These are phyloP conservation scores for Elaphurus davidianus DNA, from an alignment of 2,113 vertebrate genomes.

Conservation along the genomic window DNA sequence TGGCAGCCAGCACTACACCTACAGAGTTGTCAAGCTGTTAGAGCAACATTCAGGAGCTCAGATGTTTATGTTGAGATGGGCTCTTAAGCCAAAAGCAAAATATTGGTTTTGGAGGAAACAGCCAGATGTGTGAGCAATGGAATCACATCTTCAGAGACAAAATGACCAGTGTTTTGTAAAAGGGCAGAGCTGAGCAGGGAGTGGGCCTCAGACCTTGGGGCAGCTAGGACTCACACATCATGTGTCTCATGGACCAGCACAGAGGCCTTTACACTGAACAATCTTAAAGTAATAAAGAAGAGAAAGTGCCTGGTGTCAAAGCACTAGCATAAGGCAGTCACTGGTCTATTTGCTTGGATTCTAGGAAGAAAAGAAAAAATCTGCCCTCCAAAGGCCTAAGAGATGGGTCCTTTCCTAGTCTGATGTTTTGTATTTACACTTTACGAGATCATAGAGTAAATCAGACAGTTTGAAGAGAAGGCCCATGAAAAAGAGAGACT, in stretches of 20 bases:
- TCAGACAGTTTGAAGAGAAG: background rate
- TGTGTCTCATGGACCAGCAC: background rate
- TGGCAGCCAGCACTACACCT: conserved; percentile 70
- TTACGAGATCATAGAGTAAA: background rate
- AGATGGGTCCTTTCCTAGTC: background rate
- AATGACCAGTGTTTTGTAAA: conserved; percentile 61
- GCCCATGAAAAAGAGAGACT: background rate
- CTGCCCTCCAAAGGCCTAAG: background rate
- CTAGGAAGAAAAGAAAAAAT: background rate
- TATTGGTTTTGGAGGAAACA: conserved; percentile 68
- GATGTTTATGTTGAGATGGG: conserved; percentile 72
- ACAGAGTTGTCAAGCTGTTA: conserved; percentile 72
- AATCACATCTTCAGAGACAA: conserved; percentile 62
- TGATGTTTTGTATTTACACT: background rate
- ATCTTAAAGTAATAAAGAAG: background rate
- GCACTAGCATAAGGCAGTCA: rapidly evolving
- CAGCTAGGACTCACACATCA: background rate
- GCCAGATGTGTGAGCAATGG: conserved; percentile 42
- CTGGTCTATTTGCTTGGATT: background rate
- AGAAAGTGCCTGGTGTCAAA: background rate
- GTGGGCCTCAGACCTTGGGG: background rate
- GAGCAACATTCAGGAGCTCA: conserved; percentile 58
- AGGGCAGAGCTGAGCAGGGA: conserved; percentile 5
- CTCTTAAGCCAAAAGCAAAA: conserved; percentile 66
- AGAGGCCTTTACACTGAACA: background rate